Percentiles rank a stretch among this genome's conserved stretches.
Evolutionary conservation across 2,888 invertebrate species (phyloP).

Genomic region (Drosophila mettleri): DNA sequence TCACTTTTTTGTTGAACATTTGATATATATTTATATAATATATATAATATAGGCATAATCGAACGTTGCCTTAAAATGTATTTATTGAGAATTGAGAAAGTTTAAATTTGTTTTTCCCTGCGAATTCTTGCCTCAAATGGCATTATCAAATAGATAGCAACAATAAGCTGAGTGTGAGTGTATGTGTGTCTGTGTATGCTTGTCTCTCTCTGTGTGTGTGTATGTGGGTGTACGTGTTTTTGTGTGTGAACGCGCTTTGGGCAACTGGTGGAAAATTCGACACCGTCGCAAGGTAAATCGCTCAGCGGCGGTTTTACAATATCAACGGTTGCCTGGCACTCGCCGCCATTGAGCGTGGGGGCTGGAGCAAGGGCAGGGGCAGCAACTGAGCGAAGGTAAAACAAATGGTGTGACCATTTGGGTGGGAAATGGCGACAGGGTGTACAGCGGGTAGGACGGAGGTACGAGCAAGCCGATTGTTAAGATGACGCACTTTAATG

Average conservation of each 20-base stretch:
- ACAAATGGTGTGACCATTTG: constrained; percentile 13
- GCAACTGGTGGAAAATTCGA: constrained; percentile 45
- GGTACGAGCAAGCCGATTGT: constrained; percentile 10
- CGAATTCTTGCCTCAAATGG: constrained; percentile 23
- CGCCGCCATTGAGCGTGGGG: background rate
- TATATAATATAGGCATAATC: no score
- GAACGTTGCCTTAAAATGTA: no score
- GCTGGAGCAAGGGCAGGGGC: background rate
- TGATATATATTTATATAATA: no score
- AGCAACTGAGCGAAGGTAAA: constrained; percentile 2
- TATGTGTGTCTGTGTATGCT: constrained; percentile 2
- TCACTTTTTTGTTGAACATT: no score
- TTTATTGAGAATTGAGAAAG: constrained; percentile 18
- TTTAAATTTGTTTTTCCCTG: constrained; percentile 9
- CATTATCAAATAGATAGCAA: constrained; percentile 42
- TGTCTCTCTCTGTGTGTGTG: no score
- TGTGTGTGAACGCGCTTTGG: background rate
- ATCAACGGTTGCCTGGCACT: constrained; percentile 39
- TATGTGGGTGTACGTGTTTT: constrained; percentile 1
- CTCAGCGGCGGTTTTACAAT: constrained; percentile 32
- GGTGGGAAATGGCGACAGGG: background rate
- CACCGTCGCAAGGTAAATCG: constrained; percentile 40
- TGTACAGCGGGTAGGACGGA: background rate
- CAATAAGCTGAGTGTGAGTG: background rate
- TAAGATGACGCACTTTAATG: constrained; percentile 40